These are phyloP conservation scores for Pterocles orientalis DNA, from an alignment of 2,113 vertebrate genomes.

Conservation along the genomic window DNA sequence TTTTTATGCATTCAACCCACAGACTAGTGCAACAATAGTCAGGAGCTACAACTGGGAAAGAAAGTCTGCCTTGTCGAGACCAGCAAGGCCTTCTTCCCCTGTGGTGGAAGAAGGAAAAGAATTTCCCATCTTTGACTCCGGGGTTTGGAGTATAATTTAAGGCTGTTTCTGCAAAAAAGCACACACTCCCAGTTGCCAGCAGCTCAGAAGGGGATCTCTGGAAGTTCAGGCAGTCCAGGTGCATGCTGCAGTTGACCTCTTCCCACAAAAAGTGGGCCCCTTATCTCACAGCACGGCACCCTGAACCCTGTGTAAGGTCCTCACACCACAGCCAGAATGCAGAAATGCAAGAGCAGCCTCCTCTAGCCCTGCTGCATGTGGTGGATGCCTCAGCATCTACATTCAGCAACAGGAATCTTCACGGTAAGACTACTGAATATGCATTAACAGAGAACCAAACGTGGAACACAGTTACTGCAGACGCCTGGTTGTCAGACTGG, in stretches of 20 bases:
- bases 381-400: background rate
- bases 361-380: background rate
- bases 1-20: background rate
- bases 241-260: background rate
- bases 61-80: background rate
- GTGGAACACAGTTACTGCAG: background rate
- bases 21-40: background rate
- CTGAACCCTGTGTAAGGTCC: background rate
- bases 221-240: background rate
- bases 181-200: accelerated
- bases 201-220: background rate
- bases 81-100: background rate
- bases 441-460: background rate
- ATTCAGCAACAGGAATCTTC: background rate
- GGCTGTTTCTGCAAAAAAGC: background rate
- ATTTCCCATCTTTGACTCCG: background rate
- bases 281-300: accelerated
- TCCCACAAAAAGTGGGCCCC: background rate
- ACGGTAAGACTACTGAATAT: background rate
- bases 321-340: accelerated
- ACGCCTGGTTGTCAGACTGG: accelerated
- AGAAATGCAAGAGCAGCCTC: background rate
- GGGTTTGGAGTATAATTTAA: background rate
- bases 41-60: background rate
- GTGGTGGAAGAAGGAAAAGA: background rate